Percentiles rank a stretch among this genome's conserved stretches.
Evolutionary conservation across 2,888 invertebrate species (phyloP).

Genomic region (Cryptops parisi): DNA sequence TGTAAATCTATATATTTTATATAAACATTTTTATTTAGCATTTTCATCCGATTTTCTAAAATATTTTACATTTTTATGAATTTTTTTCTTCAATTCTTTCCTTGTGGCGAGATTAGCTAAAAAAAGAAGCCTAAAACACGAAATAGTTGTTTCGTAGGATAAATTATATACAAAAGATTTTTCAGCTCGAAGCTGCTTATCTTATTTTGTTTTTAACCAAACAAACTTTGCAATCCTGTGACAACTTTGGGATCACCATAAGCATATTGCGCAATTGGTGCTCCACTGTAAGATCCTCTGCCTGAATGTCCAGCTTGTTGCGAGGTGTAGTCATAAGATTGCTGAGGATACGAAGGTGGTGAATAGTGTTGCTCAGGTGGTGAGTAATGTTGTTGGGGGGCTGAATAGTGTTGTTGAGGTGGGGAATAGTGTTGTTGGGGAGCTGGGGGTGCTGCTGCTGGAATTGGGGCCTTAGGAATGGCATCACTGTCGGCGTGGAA

Average conservation of each 20-base stretch:
- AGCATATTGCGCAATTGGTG: slow-evolving; percentile 9
- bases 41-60: no score
- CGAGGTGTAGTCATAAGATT: not conserved
- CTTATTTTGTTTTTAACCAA: not conserved
- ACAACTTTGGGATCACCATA: slow-evolving; percentile 7
- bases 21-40: no score
- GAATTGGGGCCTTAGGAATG: slow-evolving; percentile 10
- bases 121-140: no score
- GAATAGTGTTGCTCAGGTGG: slow-evolving; percentile 1
- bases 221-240: slow-evolving; percentile 5
- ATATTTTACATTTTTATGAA: no score
- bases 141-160: no score
- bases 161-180: no score
- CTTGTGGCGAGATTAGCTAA: no score
- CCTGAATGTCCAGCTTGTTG: no score
- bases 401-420: not conserved
- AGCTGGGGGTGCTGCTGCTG: not conserved
- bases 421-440: not conserved
- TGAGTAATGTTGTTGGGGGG: not conserved
- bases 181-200: no score
- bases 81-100: no score
- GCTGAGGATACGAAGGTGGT: slow-evolving; percentile 1
- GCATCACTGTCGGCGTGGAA: slow-evolving; percentile 15
- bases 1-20: no score
- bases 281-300: not conserved